Evolutionary conservation across 64 coral and sea anemone genomes (phyloP), one percentile per base, ranked within the genome.

Genomic region (Stichodactyla mertensii): DNA sequence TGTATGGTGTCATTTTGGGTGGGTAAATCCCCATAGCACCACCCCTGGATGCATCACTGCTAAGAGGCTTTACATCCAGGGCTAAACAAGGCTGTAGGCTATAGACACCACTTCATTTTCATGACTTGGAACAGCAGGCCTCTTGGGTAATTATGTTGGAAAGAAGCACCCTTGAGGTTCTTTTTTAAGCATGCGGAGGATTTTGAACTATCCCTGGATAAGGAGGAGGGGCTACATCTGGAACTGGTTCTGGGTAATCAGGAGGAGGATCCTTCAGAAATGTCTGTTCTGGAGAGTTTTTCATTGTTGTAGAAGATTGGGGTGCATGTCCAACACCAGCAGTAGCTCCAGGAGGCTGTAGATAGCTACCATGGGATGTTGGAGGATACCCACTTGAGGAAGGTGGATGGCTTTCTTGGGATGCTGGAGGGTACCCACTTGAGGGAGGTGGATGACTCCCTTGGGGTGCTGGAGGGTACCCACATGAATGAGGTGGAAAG

Each of bases 201-300:
- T 66, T 66, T n/a, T n/a, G 62, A 66, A 8, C 7, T 66, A 66
- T 66, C 22, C 62, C 62, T 66, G 62, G 62, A 66, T 66, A 66
- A 22, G 62, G 62, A 22, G 62, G 62, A 66, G 62, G 62, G 19
- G 62, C 15, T n/a, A 66, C 62, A 66, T 66, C 19, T 66, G 62
- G 62, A 66, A 66, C 62, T 66, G 2, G 18, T 7, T 66, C 62
- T 66, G 5, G 19, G 62, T 66, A 66, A n/a, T 18, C 22, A 66
- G 62, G 62, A 66, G 62, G 62, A 66, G 62, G 62, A 66, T 66
- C 62, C 19, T 66, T 66, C 62, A 66, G 62, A 66, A 66, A 66
- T 66, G 62, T 66, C 19, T n/a, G 5, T n/a, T 18, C 1, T 0
- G 62, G 9, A 22, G 19, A n/a, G 19, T 66, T n/a, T 7, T 22